Evolutionary conservation across 2,888 invertebrate genomes (phyloP), one percentile per base, ranked within the genome.

Genomic region (Gastrophysa polygoni): DNA sequence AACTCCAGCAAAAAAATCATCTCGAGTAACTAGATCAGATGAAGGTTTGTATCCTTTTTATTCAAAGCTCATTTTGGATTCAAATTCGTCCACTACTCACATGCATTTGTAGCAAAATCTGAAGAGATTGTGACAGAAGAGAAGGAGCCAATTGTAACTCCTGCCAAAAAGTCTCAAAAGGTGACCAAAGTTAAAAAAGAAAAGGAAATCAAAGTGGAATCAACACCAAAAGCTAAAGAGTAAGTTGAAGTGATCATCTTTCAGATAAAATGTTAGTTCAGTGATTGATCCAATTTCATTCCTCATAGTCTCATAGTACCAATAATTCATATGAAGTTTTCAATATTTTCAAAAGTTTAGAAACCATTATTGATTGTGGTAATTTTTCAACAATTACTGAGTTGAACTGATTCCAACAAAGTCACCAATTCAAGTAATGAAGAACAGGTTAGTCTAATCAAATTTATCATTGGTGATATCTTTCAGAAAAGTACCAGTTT

Each of bases 401-500:
- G n/a, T n/a, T n/a, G n/a, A n/a, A n/a, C n/a, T n/a, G n/a, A n/a
- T n/a, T n/a, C n/a, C n/a, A n/a, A n/a, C n/a, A n/a, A n/a, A n/a
- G n/a, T n/a, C n/a, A n/a, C n/a, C n/a, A n/a, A n/a, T n/a, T n/a
- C n/a, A n/a, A n/a, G n/a, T n/a, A n/a, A n/a, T n/a, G n/a, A n/a
- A n/a, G n/a, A n/a, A n/a, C n/a, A n/a, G n/a, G n/a, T n/a, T n/a
- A n/a, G n/a, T n/a, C n/a, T n/a, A n/a, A n/a, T n/a, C n/a, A n/a
- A n/a, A n/a, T n/a, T n/a, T n/a, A n/a, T n/a, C n/a, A n/a, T n/a
- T n/a, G n/a, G n/a, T n/a, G 4, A 32, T 18, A 10, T 16, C 18
- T 55, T 56, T 28, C 34, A 67, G 67, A 29, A 38, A 61, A 46
- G 64, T 64, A 29, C 63, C 63, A 47, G 54, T 63, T 55, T 49